Percentiles rank a stretch among this genome's conserved stretches.
Evolutionary conservation across 2,797 vertebrate genomes (phyloP).

Genomic region (Myotis pilosus): DNA sequence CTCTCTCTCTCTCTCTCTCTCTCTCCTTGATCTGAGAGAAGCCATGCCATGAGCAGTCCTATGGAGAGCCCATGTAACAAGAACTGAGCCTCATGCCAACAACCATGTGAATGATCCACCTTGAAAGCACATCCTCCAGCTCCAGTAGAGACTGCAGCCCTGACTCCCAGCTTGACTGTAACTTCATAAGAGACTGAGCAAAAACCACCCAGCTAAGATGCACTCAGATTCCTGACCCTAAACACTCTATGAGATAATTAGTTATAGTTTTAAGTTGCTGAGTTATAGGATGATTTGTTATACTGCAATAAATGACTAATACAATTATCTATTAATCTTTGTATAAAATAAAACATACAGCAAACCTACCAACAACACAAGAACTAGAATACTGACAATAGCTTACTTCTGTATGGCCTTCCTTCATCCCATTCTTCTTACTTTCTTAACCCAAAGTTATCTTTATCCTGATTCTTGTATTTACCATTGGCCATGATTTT

Average conservation of each 20-base stretch:
- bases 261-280: not conserved
- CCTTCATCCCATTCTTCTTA: not conserved
- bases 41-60: not conserved
- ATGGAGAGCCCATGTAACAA: not conserved
- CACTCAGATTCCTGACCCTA: not conserved
- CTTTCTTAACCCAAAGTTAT: not conserved
- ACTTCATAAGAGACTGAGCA: not conserved
- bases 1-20: not conserved
- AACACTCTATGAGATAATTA: not conserved
- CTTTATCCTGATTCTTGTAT: not conserved
- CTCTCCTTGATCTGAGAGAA: not conserved
- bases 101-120: not conserved
- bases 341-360: not conserved
- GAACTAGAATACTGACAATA: not conserved
- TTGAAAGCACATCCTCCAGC: not conserved
- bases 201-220: not conserved
- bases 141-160: not conserved
- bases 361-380: not conserved
- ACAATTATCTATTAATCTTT: not conserved
- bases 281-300: not conserved
- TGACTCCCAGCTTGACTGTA: not conserved
- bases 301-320: not conserved
- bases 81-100: not conserved
- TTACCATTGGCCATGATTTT: slow-evolving; percentile 13
- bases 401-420: not conserved